A percentile compares a stretch with the other conserved stretches of the same genome.
Evolutionary conservation across 2,797 vertebrate genomes (phyloP).

Genomic region (Pangasius macronema): DNA sequence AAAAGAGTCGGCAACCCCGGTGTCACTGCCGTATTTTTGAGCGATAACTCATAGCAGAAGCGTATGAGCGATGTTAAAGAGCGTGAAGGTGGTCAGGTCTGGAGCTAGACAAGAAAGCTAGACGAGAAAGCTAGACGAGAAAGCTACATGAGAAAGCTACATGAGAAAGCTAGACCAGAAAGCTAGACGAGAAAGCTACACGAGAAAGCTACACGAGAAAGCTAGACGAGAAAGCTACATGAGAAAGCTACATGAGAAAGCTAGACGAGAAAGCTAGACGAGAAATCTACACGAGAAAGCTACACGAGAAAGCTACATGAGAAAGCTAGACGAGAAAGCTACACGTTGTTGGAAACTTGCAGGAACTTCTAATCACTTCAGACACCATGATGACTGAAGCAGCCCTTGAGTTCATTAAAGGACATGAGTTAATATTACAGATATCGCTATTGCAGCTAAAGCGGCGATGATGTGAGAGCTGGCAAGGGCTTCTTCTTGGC

Average conservation of each 20-base stretch:
- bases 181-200: no score
- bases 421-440: conserved; percentile 15
- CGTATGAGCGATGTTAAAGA: neutral
- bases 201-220: neutral
- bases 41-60: neutral
- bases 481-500: conserved; percentile 49
- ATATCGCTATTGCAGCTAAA: conserved; percentile 12
- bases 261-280: neutral
- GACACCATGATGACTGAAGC: neutral
- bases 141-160: neutral
- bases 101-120: no score
- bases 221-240: neutral
- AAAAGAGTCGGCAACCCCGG: neutral
- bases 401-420: conserved; percentile 11
- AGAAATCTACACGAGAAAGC: neutral
- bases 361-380: neutral
- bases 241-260: no score
- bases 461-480: conserved; percentile 24
- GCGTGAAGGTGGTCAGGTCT: neutral
- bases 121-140: no score
- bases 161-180: no score
- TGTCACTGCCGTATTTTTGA: neutral
- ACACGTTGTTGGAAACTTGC: neutral
- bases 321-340: no score
- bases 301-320: neutral